phyloP scores from a whole-genome alignment of 1,140 invertebrate species.

The Drosophila mayri region DNA sequence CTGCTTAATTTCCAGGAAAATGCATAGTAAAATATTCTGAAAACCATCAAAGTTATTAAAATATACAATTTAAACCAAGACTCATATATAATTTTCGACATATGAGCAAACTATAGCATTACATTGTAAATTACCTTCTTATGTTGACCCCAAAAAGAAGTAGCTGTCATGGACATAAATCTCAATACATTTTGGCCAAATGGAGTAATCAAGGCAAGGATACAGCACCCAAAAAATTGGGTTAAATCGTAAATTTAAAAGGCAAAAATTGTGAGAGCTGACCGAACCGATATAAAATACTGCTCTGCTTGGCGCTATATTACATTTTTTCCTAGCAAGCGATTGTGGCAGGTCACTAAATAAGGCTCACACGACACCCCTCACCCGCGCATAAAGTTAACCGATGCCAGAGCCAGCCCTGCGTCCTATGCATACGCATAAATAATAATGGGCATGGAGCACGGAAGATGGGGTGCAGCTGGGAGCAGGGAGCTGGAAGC shows the following conservation, averaged over 20 bases:
- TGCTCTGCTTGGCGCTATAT: constrained; percentile 10
- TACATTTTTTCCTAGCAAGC: constrained; percentile 19
- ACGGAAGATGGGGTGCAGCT: constrained; percentile 36
- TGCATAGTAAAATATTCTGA: background rate
- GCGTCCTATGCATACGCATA: constrained; percentile 70
- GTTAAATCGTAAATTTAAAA: constrained; percentile 25
- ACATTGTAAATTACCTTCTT: constrained; percentile 1
- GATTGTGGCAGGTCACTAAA: constrained; percentile 45
- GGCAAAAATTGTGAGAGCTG: constrained; percentile 7
- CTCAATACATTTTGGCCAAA: constrained; percentile 25
- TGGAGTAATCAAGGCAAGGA: background rate
- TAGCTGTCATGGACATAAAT: background rate
- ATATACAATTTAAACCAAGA: background rate
- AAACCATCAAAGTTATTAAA: background rate
- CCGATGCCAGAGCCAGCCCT: constrained; percentile 21
- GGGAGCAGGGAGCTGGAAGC: background rate
- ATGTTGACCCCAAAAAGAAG: background rate
- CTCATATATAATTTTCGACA: background rate
- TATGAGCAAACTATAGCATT: too few relatives aligned
- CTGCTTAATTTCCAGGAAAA: background rate
- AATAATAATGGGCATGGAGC: constrained; percentile 67
- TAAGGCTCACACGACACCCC: constrained; percentile 34
- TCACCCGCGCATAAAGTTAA: constrained; percentile 5
- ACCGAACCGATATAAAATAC: constrained; percentile 27
- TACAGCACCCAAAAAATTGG: constrained; percentile 6